A percentile compares a stretch with the other conserved stretches of the same genome.
phyloP scores from a whole-genome alignment of 2,113 vertebrate species.

The Myrmecophaga tridactyla region DNA sequence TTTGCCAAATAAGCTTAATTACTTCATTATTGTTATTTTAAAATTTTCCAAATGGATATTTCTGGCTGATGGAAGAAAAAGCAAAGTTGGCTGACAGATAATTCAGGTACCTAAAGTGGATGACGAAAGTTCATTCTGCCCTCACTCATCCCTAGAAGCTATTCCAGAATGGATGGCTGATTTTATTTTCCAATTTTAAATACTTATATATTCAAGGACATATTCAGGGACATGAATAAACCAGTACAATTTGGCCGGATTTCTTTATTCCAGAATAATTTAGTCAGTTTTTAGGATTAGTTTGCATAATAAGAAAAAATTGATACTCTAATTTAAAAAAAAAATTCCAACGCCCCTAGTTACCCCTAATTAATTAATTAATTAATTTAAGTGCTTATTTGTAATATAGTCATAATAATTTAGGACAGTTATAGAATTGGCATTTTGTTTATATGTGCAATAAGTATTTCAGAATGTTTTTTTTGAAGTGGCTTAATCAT shows the following conservation, averaged over 20 bases:
- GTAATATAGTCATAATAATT: not conserved
- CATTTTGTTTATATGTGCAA: not conserved
- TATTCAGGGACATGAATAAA: not conserved
- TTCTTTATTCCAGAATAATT: not conserved
- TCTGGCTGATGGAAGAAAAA: not conserved
- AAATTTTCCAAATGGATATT: not conserved
- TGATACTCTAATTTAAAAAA: not conserved
- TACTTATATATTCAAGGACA: not conserved
- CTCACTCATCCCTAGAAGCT: not conserved
- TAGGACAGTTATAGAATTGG: not conserved
- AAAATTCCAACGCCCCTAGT: not conserved
- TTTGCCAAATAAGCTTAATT: not conserved
- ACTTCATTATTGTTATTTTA: not conserved
- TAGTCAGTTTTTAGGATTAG: not conserved
- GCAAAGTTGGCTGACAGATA: not conserved
- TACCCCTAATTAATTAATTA: not conserved
- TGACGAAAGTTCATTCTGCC: not conserved
- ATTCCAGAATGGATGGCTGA: not conserved
- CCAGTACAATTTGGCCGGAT: not conserved
- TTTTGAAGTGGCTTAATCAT: not conserved
- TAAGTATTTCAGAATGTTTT: conserved; percentile 10
- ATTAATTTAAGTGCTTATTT: not conserved
- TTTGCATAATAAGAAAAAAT: not conserved
- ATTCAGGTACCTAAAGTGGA: not conserved
- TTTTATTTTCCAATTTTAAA: not conserved